Evolutionary conservation across 35 echinoderm and acorn worm genomes (phyloP).

Genomic region (Nesometra sesokonis): DNA sequence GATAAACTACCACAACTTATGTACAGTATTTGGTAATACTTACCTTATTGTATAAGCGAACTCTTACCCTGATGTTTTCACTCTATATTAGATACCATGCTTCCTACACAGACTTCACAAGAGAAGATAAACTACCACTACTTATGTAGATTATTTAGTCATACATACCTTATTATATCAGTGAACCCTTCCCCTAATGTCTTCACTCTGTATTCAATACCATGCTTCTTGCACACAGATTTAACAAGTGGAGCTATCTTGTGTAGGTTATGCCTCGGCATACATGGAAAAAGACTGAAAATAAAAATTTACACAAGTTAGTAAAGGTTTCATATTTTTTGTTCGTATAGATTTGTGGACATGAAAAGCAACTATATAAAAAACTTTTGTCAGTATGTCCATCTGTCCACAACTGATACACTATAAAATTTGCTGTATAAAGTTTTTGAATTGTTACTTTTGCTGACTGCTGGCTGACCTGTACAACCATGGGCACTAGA

Average conservation of each 20-base stretch:
- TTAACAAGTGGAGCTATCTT: slow-evolving; percentile 51
- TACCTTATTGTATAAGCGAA: too few species aligned
- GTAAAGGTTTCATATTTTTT: not conserved
- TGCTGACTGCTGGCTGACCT: too few species aligned
- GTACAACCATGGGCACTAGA: too few species aligned
- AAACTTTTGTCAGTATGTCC: too few species aligned
- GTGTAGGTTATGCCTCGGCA: slow-evolving; percentile 80
- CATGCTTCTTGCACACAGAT: slow-evolving; percentile 73
- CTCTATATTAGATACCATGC: slow-evolving; percentile 63
- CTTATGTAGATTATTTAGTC: not conserved
- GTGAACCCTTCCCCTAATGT: slow-evolving; percentile 41
- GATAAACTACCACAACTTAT: not conserved
- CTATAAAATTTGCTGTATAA: too few species aligned
- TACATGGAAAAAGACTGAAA: slow-evolving; percentile 76
- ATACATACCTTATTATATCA: slow-evolving; percentile 71
- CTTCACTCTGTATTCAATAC: slow-evolving; percentile 59
- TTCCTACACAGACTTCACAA: slow-evolving; percentile 64
- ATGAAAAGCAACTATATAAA: not conserved
- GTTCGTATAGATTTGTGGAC: not conserved
- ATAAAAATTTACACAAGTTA: not conserved
- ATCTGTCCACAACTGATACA: too few species aligned
- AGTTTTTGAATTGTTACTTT: too few species aligned
- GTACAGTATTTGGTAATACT: too few species aligned
- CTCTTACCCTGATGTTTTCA: slow-evolving; percentile 25
- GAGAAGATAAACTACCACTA: not conserved